phyloP scores from a whole-genome alignment of 2,888 invertebrate genomes.

The Glyphotaelius pellucidus region DNA sequence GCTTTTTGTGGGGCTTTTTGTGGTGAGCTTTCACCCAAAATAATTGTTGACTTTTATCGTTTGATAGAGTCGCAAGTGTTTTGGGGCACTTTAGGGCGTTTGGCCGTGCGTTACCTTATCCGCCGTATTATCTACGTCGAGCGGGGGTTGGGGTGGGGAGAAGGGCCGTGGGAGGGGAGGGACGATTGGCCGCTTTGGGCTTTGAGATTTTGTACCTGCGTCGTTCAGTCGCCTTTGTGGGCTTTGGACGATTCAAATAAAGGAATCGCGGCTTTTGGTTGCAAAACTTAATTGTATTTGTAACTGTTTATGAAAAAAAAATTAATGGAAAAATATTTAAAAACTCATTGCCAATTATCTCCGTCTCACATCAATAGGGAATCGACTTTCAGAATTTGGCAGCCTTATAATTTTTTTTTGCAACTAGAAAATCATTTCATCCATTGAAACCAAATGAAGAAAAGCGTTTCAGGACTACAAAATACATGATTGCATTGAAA shows the following conservation, averaged over 20 bases:
- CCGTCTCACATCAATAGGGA: no score
- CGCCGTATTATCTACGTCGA: conserved; percentile 35
- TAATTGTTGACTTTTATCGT: conserved; percentile 60
- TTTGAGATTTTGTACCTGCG: background rate
- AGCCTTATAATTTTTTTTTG: background rate
- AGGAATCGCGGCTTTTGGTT: background rate
- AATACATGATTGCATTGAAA: no score
- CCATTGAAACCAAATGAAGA: background rate
- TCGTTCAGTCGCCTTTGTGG: background rate
- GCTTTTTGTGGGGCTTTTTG: conserved; percentile 42
- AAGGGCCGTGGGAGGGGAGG: background rate
- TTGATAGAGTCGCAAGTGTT: conserved; percentile 55
- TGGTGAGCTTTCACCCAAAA: conserved; percentile 50
- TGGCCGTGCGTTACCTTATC: conserved; percentile 38
- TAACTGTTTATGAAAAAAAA: no score
- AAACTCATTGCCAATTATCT: no score
- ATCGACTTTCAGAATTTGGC: no score
- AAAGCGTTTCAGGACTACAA: background rate
- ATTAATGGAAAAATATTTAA: no score
- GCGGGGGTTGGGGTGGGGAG: background rate
- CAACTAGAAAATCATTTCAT: background rate
- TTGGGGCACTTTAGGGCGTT: conserved; percentile 45
- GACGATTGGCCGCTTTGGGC: conserved; percentile 4
- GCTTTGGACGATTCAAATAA: background rate
- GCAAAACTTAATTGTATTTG: background rate